Evolutionary conservation across 2,888 invertebrate species (phyloP).

Genomic region (Escarpia spicata): DNA sequence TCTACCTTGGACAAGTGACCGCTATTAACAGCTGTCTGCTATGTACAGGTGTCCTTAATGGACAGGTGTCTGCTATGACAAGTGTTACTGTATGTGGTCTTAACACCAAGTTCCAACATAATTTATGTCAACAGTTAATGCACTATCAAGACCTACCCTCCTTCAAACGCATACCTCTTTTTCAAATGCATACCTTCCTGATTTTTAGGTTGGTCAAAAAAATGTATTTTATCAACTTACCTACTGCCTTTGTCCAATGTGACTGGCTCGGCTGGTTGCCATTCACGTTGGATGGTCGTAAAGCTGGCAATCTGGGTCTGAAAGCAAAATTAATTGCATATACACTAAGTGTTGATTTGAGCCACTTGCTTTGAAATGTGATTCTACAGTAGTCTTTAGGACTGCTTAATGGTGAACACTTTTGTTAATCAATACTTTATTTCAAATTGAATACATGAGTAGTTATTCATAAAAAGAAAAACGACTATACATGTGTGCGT

Average conservation of each 20-base stretch:
- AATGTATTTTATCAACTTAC: background rate
- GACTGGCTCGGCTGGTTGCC: background rate
- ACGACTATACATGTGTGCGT: too few relatives aligned
- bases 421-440: too few relatives aligned
- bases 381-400: too few relatives aligned
- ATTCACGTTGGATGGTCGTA: background rate
- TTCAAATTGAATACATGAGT: too few relatives aligned
- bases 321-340: background rate
- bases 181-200: background rate
- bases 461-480: too few relatives aligned
- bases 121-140: background rate
- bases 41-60: background rate
- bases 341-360: background rate
- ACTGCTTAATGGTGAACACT: too few relatives aligned
- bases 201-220: background rate
- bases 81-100: background rate
- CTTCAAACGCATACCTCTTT: background rate
- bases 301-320: background rate
- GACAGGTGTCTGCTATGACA: background rate
- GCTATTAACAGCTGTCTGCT: too few relatives aligned
- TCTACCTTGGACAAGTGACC: too few relatives aligned
- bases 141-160: background rate
- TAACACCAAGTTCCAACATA: background rate
- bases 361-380: background rate
- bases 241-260: background rate